Base-by-base conservation (phyloP, 2,888 invertebrate genomes). In the Oxytorus armatus region DNA sequence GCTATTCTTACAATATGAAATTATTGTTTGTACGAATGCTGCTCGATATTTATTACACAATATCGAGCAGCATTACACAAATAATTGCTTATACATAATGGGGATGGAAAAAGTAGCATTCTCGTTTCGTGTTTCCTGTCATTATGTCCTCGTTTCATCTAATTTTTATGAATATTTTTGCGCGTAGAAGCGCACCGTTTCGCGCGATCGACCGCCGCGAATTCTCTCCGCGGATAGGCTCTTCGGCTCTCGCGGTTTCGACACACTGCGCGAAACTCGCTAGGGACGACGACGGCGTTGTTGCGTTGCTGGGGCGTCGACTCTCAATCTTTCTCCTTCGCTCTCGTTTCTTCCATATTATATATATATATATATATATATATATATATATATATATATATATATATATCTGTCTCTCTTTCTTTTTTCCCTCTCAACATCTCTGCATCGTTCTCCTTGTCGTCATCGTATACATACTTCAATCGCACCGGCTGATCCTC, bases 401-500 rank as follows among this genome's bases (percentile, higher is more conserved):
- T n/a, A 39, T 39, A 10, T 39, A 47, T 55, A 18, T 7, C 11
- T 49, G 42, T 11, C 33, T 14, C 47, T 23, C 47, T 29, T 29
- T 18, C 25, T 16, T 36, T 51, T 29, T 59, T 8, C 36, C 36
- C 23, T 33, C 21, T 70, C 42, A 18, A 44, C 29, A 57, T 21
- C 70, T 44, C n/a, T 8, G 49, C 5, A 21, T 42, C 47, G 39
- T 57, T 47, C 25, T 23, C 29, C 59, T 16, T 39, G 29, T 53
- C 51, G 14, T 47, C 65, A 29, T 42, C 75, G 44, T 63, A 66
- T 29, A 47, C 66, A 70, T 49, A 47, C 73, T 81, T 79, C 77
- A 81, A 81, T 78, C 77, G 69, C 59, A 68, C 44, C 75, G 79
- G 69, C 80, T 72, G 78, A 80, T 82, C 76, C 82, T 75, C 76